These are phyloP conservation scores for Dicyrtoma fusca DNA, from an alignment of 2,888 invertebrate species.

Conservation along the genomic window DNA sequence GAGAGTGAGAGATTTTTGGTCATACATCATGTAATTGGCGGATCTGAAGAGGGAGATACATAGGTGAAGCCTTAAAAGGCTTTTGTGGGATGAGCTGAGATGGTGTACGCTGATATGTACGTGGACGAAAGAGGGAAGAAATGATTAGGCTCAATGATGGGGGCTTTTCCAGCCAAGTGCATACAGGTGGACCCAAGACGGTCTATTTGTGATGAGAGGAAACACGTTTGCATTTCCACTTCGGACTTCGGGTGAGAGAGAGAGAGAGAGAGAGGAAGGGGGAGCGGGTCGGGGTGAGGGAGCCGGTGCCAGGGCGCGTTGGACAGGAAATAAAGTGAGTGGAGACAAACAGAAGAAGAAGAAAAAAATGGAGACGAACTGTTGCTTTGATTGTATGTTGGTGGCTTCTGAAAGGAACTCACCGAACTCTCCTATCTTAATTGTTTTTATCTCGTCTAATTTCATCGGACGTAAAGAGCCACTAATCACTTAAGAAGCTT, in stretches of 20 bases:
- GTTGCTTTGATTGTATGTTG: conserved; percentile 16
- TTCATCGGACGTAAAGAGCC: conserved; percentile 56
- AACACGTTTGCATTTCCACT: background rate
- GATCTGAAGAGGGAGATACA: no score
- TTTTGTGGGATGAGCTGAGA: no score
- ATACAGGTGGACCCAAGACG: background rate
- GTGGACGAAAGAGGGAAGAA: no score
- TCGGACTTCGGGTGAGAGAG: background rate
- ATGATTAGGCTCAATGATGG: no score
- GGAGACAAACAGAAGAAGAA: background rate
- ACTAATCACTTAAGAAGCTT: conserved; percentile 56
- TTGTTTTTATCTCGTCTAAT: conserved; percentile 56
- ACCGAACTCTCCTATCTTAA: conserved; percentile 44
- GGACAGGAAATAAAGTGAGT: background rate
- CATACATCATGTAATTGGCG: no score
- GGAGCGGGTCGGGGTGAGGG: no score
- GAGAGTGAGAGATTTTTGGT: no score
- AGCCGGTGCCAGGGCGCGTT: no score
- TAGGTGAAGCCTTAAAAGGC: no score
- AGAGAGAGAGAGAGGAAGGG: background rate
- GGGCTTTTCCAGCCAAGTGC: no score
- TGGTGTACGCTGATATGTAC: no score
- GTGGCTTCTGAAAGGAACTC: no score
- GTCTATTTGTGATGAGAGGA: background rate
- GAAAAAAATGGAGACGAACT: conserved; percentile 3